Conservation (phyloP, 2,888 invertebrate species). For the Cenopis cana region DNA sequence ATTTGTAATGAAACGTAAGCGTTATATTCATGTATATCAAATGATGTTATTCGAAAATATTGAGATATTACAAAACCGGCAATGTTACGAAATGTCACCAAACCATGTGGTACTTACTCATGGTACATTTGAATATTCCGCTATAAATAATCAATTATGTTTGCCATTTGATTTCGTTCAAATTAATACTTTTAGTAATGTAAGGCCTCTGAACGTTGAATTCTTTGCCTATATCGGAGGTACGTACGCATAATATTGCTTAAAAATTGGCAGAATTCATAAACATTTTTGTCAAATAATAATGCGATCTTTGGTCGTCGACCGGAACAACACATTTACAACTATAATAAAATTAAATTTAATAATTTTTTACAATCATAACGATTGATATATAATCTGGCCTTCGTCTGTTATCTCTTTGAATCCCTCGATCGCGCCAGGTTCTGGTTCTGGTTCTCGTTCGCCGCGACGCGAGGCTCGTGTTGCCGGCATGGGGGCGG, state of each 20-base stretch:
- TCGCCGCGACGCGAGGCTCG: too few relatives aligned
- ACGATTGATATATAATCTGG: conserved; percentile 1
- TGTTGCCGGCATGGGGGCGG: too few relatives aligned
- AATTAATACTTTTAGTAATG: conserved; percentile 27
- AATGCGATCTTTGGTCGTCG: conserved; percentile 1
- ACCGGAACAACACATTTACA: conserved; percentile 8
- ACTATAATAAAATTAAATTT: background rate
- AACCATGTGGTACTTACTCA: too few relatives aligned
- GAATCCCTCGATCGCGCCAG: background rate
- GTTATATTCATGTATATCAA: too few relatives aligned
- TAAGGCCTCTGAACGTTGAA: conserved; percentile 10
- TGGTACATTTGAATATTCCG: too few relatives aligned
- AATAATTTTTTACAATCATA: conserved; percentile 8
- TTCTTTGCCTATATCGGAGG: background rate
- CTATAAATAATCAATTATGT: conserved; percentile 4
- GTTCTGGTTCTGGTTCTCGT: too few relatives aligned
- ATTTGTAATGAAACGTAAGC: too few relatives aligned
- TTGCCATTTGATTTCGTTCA: background rate
- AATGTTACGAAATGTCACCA: background rate
- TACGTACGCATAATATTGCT: conserved; percentile 23
- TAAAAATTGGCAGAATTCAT: conserved; percentile 19
- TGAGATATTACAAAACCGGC: background rate
- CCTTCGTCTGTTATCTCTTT: background rate
- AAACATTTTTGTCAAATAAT: conserved; percentile 7
- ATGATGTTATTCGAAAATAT: background rate